Evolutionary conservation across 1,140 invertebrate genomes (phyloP).

Genomic region (Calephelis virginiensis): DNA sequence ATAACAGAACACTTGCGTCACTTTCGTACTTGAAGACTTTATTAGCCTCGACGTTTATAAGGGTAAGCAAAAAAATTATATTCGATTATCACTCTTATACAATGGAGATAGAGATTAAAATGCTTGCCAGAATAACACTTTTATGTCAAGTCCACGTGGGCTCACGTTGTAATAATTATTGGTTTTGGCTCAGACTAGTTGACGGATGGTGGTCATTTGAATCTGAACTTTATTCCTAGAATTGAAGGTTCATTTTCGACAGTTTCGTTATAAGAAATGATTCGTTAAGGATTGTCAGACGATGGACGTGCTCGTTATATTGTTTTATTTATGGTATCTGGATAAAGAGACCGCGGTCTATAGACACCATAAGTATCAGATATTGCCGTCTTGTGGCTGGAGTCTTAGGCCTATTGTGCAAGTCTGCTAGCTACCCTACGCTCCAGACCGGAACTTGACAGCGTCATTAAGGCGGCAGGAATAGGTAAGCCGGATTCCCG

Average conservation of each 20-base stretch:
- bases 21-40: conserved; percentile 27
- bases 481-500: too few relatives aligned
- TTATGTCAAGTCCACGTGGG: conserved; percentile 29
- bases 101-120: neutral
- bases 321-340: neutral
- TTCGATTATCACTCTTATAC: neutral
- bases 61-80: conserved; percentile 11
- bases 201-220: neutral
- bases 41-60: conserved; percentile 25
- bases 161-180: conserved; percentile 29
- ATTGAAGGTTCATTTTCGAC: neutral
- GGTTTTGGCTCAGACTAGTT: conserved; percentile 28
- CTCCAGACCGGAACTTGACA: too few relatives aligned
- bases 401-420: too few relatives aligned
- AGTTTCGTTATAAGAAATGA: neutral
- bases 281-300: conserved; percentile 9
- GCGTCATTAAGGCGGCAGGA: too few relatives aligned
- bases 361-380: too few relatives aligned
- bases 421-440: too few relatives aligned
- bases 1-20: conserved; percentile 28
- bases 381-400: too few relatives aligned
- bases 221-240: neutral
- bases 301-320: conserved; percentile 1
- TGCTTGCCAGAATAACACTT: conserved; percentile 10
- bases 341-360: too few relatives aligned